Conservation (phyloP, 2,113 vertebrate species). For the Rissa tridactyla region DNA sequence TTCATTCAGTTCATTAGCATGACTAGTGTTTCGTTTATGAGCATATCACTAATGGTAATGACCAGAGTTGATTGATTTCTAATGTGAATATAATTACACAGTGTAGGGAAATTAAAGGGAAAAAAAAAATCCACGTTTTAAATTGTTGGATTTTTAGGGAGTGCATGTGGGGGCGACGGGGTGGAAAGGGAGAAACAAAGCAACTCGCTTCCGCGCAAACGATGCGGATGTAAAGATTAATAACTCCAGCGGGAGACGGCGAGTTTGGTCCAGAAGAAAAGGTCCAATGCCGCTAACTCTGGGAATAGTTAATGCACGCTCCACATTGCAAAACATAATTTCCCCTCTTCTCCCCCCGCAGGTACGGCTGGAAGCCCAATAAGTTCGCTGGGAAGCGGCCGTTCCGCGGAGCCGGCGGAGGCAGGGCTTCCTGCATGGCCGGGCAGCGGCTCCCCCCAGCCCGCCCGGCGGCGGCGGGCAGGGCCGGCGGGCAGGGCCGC, state of each 20-base stretch:
- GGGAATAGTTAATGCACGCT: neutral
- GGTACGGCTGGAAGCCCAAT: neutral
- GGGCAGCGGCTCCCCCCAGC: neutral
- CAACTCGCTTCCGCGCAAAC: neutral
- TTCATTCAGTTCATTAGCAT: constrained; percentile 43
- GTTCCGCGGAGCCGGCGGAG: neutral
- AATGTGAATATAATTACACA: constrained; percentile 75
- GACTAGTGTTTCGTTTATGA: constrained; percentile 37
- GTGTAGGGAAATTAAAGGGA: constrained; percentile 30
- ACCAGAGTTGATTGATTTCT: constrained; percentile 60
- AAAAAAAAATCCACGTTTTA: neutral
- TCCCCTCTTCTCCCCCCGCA: neutral
- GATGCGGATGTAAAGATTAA: neutral
- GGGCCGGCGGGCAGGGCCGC: neutral
- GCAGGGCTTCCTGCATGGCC: neutral
- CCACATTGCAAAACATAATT: neutral
- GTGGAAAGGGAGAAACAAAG: neutral
- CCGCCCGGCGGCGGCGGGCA: neutral
- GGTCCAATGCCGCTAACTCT: neutral
- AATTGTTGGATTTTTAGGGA: constrained; percentile 37
- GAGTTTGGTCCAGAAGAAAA: neutral
- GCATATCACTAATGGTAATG: constrained; percentile 44
- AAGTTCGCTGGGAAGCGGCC: neutral
- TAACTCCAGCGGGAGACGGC: neutral
- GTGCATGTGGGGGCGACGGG: neutral